Evolutionary conservation across 35 echinoderm and acorn worm genomes (phyloP).

Genomic region (Nesometra sesokonis): DNA sequence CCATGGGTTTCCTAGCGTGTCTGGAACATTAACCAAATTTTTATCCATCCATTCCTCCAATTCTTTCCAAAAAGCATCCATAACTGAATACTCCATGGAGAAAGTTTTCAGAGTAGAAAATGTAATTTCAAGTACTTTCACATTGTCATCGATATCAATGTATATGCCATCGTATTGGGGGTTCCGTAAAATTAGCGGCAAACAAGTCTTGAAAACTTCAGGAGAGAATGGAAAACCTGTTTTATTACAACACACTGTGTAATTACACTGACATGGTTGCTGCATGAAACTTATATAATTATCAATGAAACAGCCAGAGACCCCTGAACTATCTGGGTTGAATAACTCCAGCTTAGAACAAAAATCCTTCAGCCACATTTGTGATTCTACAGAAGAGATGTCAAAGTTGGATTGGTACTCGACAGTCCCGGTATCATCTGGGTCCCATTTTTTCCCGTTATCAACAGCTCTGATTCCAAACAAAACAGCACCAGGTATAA

Average conservation of each 20-base stretch:
- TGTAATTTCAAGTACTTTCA: constrained; percentile 58
- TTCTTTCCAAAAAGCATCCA: constrained; percentile 51
- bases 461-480: constrained; percentile 77
- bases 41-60: constrained; percentile 49
- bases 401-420: constrained; percentile 47
- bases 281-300: constrained; percentile 47
- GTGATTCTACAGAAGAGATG: constrained; percentile 56
- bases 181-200: constrained; percentile 32
- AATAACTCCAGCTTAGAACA: constrained; percentile 47
- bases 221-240: constrained; percentile 55
- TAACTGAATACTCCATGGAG: constrained; percentile 66
- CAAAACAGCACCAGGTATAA: constrained; percentile 44
- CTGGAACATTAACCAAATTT: constrained; percentile 46
- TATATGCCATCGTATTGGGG: constrained; percentile 51
- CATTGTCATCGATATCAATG: constrained; percentile 51
- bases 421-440: constrained; percentile 45
- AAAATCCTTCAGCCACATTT: constrained; percentile 72
- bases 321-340: constrained; percentile 14
- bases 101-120: constrained; percentile 68
- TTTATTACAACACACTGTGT: constrained; percentile 54
- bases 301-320: constrained; percentile 50
- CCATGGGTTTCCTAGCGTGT: constrained; percentile 46
- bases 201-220: constrained; percentile 62
- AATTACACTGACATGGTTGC: constrained; percentile 10
- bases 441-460: constrained; percentile 56